A percentile compares a stretch with the other conserved stretches of the same genome.
Conservation (phyloP, 2,797 vertebrate species). For the Gallirallus australis region DNA sequence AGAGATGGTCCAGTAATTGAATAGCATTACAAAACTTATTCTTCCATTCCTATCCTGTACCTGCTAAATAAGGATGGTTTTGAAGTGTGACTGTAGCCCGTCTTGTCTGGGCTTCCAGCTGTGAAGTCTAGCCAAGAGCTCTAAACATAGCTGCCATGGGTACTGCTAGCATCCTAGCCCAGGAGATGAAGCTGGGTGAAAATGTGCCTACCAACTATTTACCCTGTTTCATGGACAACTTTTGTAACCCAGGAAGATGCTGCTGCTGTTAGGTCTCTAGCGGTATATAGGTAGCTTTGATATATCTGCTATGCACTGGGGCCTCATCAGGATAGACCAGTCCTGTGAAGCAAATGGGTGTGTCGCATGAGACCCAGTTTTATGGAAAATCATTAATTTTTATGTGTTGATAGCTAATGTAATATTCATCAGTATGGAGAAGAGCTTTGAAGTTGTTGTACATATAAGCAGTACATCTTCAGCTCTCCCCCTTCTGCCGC, state of each 20-base stretch:
- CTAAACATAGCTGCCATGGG: neutral
- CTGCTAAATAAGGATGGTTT: constrained; percentile 23
- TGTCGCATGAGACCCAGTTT: neutral
- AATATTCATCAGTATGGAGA: neutral
- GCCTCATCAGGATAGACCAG: neutral
- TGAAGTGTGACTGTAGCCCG: neutral
- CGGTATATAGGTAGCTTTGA: neutral
- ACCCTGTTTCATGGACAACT: neutral
- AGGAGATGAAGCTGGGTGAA: neutral
- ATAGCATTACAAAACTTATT: neutral
- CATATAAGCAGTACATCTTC: neutral
- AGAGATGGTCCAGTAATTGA: neutral
- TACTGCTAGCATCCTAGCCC: neutral
- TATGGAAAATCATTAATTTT: neutral
- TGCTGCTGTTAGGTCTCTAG: neutral
- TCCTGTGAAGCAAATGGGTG: neutral
- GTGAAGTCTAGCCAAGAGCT: neutral
- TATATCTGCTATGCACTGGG: neutral
- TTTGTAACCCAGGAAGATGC: neutral
- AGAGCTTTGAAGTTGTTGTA: neutral
- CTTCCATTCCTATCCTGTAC: neutral
- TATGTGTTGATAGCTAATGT: constrained; percentile 1
- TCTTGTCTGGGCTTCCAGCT: neutral
- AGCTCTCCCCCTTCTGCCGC: neutral
- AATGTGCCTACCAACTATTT: neutral